Base-by-base conservation (phyloP, 2,888 invertebrate species). In the Drosophila pseudotalamancana region DNA sequence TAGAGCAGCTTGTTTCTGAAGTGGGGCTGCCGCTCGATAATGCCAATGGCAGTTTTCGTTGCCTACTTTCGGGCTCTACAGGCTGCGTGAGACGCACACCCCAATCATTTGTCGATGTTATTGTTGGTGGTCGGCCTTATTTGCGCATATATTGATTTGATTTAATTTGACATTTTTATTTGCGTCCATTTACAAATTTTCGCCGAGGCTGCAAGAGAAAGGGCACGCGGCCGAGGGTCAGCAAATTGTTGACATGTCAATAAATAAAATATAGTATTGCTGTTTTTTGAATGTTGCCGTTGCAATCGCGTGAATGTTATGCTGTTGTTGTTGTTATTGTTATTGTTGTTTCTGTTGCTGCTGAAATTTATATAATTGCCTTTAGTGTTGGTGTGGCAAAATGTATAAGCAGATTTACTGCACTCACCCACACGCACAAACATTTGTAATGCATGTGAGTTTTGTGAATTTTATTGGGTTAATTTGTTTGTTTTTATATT, bases 281-380 rank as follows among this genome's bases (percentile, higher is more conserved):
- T 25, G 57, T 72, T 72, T 59, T 55, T 59, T 49, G 55, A 45
- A 76, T 76, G 60, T 72, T 72, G 57, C 53, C 5, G 29, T 60
- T 54, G 60, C 70, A 64, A 56, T 60, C 51, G 21, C 14, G 49
- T 49, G 25, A 40, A 49, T 37, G 49, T 57, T n/a, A n/a, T n/a
- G n/a, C n/a, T n/a, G 43, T 49, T 49, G 55, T 43, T 51, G 49
- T 34, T 23, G 42, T 46, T 60, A 56, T 54, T 50, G 54, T 40
- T 40, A 35, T 23, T 29, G 42, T 32, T 54, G 37, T 49, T 46
- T 40, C 40, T 59, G 59, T 35, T 64, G 54, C 39, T 70, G 51
- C 31, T 45, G 27, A 55, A 84, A 87, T 81, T 77, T 67, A 87
- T 84, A 81, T 84, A 86, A 82, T 82, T 86, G 82, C 78, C 77